These are phyloP conservation scores for Sebastes nivosus DNA, from an alignment of 2,797 vertebrate genomes.

Conservation along the genomic window DNA sequence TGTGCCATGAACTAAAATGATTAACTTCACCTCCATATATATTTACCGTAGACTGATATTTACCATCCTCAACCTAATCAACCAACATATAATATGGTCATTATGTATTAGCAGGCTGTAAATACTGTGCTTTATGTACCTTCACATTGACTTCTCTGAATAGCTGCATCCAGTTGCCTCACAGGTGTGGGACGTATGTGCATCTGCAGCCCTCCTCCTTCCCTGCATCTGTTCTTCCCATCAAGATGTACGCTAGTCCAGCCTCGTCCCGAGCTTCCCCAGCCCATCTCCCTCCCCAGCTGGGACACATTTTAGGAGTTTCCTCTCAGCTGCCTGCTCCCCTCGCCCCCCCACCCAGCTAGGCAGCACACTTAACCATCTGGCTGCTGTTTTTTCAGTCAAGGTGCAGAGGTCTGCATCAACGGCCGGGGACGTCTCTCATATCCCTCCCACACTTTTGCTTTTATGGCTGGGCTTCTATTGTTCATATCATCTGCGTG, in stretches of 20 bases:
- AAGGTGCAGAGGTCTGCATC: constrained; percentile 74
- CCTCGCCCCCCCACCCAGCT: constrained; percentile 15
- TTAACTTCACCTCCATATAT: too few species aligned
- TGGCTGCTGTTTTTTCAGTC: constrained; percentile 71
- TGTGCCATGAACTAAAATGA: too few species aligned
- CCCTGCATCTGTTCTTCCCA: constrained; percentile 66
- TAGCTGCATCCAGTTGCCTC: constrained; percentile 2
- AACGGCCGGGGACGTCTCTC: constrained; percentile 58
- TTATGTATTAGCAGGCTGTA: not conserved
- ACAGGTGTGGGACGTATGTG: constrained; percentile 46
- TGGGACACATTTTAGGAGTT: constrained; percentile 84
- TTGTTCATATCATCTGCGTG: constrained; percentile 79
- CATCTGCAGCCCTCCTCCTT: not conserved
- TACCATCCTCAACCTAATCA: not conserved
- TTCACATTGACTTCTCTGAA: not conserved
- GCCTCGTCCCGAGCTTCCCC: constrained; percentile 48
- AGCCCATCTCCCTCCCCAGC: constrained; percentile 67
- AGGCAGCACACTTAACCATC: constrained; percentile 71
- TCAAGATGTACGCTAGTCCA: constrained; percentile 71
- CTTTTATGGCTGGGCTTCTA: constrained; percentile 72
- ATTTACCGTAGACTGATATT: too few species aligned
- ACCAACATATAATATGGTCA: not conserved
- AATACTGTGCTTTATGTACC: not conserved
- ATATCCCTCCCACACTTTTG: constrained; percentile 61
- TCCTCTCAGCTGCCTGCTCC: constrained; percentile 72